Conservation (phyloP, 2,113 vertebrate genomes). For the Ctenomys sociabilis region DNA sequence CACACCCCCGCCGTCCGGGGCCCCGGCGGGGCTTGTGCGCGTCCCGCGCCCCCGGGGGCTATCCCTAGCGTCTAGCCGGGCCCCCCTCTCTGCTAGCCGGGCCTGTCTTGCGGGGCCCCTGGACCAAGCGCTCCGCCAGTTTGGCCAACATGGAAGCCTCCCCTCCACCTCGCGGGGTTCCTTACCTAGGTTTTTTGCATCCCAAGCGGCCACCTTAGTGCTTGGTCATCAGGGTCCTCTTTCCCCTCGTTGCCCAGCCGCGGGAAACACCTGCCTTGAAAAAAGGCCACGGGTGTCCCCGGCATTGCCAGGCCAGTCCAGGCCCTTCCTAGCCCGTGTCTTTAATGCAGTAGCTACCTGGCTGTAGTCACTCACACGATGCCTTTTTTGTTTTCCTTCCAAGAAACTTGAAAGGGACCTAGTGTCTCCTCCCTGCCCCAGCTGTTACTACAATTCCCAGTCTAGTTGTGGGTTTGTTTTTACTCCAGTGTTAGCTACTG, state of each 20-base stretch:
- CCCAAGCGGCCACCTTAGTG: conserved; percentile 6
- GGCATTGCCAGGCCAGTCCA: background rate
- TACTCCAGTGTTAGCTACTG: background rate
- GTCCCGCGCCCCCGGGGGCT: background rate
- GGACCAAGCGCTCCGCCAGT: background rate
- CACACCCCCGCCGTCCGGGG: background rate
- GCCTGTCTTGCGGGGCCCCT: conserved; percentile 2
- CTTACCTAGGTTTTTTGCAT: background rate
- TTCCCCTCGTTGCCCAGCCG: background rate
- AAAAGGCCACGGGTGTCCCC: background rate
- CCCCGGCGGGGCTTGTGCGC: background rate
- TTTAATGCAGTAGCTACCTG: background rate
- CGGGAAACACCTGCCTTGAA: background rate
- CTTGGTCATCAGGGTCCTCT: conserved; percentile 70
- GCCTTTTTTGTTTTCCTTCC: background rate
- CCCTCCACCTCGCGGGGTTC: background rate
- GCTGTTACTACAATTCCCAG: background rate
- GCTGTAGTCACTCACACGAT: background rate
- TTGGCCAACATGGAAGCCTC: conserved; percentile 5
- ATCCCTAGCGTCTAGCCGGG: background rate
- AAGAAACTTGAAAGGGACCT: conserved; percentile 53
- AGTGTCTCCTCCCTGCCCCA: background rate
- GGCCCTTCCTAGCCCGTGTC: background rate
- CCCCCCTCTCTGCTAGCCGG: background rate
- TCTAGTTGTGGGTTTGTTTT: background rate